Conservation (phyloP, 1,140 invertebrate species). For the Stegodyphus mimosarum region DNA sequence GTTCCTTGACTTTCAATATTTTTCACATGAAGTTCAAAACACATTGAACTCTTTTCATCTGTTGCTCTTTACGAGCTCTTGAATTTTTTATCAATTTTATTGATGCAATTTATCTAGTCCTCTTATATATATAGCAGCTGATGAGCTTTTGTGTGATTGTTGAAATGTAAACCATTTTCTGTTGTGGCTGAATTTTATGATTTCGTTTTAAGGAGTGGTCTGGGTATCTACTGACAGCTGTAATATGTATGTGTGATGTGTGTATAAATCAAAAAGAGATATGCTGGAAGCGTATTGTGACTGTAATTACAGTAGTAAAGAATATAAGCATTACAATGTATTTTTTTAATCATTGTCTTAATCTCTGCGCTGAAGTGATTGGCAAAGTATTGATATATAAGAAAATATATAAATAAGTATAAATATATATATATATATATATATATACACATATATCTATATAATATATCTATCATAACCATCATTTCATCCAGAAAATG, state of each 20-base stretch:
- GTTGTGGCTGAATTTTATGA: slow-evolving; percentile 34
- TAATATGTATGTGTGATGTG: slow-evolving; percentile 38
- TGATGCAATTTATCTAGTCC: slow-evolving; percentile 51
- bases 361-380: slow-evolving; percentile 41
- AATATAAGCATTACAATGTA: slow-evolving; percentile 57
- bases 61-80: not conserved
- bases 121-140: slow-evolving; percentile 54
- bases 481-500: slow-evolving; percentile 46
- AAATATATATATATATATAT: slow-evolving; percentile 34
- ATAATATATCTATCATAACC: no score
- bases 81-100: slow-evolving; percentile 2
- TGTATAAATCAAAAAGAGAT: slow-evolving; percentile 10
- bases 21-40: no score
- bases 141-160: slow-evolving; percentile 54
- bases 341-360: slow-evolving; percentile 59
- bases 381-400: slow-evolving; percentile 56
- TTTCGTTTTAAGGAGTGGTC: slow-evolving; percentile 30
- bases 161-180: slow-evolving; percentile 28
- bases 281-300: slow-evolving; percentile 21
- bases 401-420: slow-evolving; percentile 39
- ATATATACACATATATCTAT: slow-evolving; percentile 10
- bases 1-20: no score
- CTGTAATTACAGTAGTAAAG: slow-evolving; percentile 13
- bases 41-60: not conserved
- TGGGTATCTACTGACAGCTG: slow-evolving; percentile 18